Base-by-base conservation (phyloP, 2,888 invertebrate genomes). In the Sarcophaga caerulescens region DNA sequence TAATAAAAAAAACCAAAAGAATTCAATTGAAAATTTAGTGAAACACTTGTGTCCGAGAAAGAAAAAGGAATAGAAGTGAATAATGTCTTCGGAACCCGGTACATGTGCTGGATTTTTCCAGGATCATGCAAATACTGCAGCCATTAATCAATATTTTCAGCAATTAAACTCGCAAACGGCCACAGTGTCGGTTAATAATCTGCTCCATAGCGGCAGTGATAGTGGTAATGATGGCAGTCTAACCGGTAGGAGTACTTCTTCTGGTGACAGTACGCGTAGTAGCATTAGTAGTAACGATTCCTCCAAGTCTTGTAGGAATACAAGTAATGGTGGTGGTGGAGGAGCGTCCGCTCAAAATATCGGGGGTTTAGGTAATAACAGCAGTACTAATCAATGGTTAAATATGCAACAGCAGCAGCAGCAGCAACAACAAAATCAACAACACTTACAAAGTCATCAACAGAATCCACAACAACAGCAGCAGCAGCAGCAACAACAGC, bases 101-200 rank as follows among this genome's bases (percentile, higher is more conserved):
- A 89, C 92, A n/a, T 92, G 92, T 85, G 90, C 89, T 84, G 90
- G 91, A 77, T 93, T 92, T 89, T 93, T 91, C 80, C 91, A 91
- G 88, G 93, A 93, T 86, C 92, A 92, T 71, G 90, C 91, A 19
- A 92, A 85, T 70, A 84, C 81, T 25, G 79, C 85, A 5, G 86
- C 84, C 14, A 84, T 93, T 74, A 91, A 91, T 87, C 92, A 92
- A 87, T 92, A 92, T 82, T 91, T 92, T 74, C 92, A 92, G 77
- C 91, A 92, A 12, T 88, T 92, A 47, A 92, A 91, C 84, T 90
- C 92, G 10, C 90, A 90, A 25, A 89, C 90, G 44, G 89, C 90
- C 3, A 89, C 91, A 0, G 90, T 89, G 6, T 88, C 89, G 4
- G 89, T 87, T 59, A 88, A 87, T 17, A 88, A 85, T 82, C 73